Evolutionary conservation across 2,888 invertebrate genomes (phyloP).

Genomic region (Cephus pygmeus): DNA sequence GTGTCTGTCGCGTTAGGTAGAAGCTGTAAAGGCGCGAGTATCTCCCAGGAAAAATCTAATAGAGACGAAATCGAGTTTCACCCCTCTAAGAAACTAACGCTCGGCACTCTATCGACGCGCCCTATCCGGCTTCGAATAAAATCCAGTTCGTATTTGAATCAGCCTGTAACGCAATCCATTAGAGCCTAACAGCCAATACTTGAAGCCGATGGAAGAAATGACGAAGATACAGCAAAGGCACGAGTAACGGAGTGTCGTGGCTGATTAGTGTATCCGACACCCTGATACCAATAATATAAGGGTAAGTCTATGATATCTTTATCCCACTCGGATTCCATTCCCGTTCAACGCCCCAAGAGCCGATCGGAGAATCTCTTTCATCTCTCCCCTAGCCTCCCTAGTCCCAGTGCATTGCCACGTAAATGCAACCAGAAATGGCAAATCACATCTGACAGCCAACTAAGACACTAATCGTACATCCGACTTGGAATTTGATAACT

Average conservation of each 20-base stretch:
- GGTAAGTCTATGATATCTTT: constrained; percentile 28
- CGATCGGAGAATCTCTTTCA: constrained; percentile 46
- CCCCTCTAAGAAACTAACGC: constrained; percentile 48
- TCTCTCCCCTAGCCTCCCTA: constrained; percentile 27
- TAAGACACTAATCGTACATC: constrained; percentile 40
- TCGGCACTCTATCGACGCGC: constrained; percentile 35
- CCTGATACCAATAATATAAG: background rate
- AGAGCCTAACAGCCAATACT: constrained; percentile 64
- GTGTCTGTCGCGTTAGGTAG: background rate
- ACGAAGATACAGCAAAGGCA: constrained; percentile 16
- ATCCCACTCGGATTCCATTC: constrained; percentile 19
- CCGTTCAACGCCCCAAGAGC: constrained; percentile 25
- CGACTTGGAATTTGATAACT: no score
- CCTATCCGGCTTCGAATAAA: constrained; percentile 46
- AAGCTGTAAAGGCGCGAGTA: background rate
- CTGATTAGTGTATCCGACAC: constrained; percentile 47
- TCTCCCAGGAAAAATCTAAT: constrained; percentile 59
- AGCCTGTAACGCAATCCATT: constrained; percentile 65
- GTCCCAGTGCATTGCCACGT: constrained; percentile 25
- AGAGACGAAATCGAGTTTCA: constrained; percentile 61
- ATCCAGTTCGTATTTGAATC: constrained; percentile 65
- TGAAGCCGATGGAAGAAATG: constrained; percentile 32
- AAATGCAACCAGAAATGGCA: constrained; percentile 23
- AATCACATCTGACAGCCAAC: constrained; percentile 39
- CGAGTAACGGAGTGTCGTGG: constrained; percentile 41